Percentiles rank a stretch among this genome's conserved stretches.
These are phyloP conservation scores for Copsychus sechellarum DNA, from an alignment of 2,113 vertebrate species.

Conservation along the genomic window DNA sequence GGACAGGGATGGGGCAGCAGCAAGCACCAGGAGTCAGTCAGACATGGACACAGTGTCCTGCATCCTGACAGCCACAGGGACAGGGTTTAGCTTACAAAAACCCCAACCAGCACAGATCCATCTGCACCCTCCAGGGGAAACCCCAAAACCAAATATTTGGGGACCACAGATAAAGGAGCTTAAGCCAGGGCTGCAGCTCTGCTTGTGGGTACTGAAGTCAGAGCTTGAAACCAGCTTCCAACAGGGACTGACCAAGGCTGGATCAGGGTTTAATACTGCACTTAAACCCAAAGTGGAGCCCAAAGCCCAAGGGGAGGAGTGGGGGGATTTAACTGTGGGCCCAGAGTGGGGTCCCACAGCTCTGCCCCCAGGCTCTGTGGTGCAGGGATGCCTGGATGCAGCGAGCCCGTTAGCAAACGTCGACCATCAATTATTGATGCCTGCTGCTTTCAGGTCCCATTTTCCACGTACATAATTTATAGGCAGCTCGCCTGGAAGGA, in stretches of 20 bases:
- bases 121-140: neutral
- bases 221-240: neutral
- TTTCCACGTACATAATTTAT: conserved; percentile 80
- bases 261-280: neutral
- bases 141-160: neutral
- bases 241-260: neutral
- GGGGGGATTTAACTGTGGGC: rapidly evolving
- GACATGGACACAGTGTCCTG: neutral
- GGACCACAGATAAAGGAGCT: neutral
- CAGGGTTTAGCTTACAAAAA: neutral
- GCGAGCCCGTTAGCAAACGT: neutral
- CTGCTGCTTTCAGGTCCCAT: conserved; percentile 58
- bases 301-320: neutral
- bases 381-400: neutral
- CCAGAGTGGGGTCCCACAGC: neutral
- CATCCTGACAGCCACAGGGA: rapidly evolving
- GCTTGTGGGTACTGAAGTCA: neutral
- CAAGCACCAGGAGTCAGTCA: neutral
- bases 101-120: neutral
- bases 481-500: conserved; percentile 22
- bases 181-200: neutral
- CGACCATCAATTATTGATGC: conserved; percentile 71
- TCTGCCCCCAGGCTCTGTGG: rapidly evolving
- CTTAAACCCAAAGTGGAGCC: neutral
- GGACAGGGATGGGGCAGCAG: neutral